These are phyloP conservation scores for Agonopterix heracliana DNA, from an alignment of 2,888 invertebrate genomes.

Conservation along the genomic window DNA sequence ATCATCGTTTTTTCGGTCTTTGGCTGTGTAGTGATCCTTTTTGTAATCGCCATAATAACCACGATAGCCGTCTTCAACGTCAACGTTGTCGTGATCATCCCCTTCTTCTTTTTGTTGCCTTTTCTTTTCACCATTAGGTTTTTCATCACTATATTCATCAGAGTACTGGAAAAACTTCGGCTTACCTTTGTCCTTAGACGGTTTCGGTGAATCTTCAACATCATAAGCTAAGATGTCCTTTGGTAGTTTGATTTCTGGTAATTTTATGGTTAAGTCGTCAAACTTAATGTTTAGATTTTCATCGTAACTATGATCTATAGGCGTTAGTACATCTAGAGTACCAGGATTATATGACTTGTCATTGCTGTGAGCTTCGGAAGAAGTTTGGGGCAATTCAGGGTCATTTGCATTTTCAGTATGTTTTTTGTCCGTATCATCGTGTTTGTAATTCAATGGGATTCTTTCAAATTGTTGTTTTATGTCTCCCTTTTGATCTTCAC, in stretches of 20 bases:
- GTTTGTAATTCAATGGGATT: conserved; percentile 63
- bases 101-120: conserved; percentile 13
- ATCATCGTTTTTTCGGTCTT: conserved; percentile 17
- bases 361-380: conserved; percentile 18
- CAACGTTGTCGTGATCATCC: conserved; percentile 22
- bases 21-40: conserved; percentile 24
- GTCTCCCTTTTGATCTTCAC: conserved; percentile 26
- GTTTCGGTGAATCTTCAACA: conserved; percentile 31
- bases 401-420: conserved; percentile 15
- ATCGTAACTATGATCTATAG: conserved; percentile 42
- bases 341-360: conserved; percentile 26
- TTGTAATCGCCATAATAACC: conserved; percentile 28
- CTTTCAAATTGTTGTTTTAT: conserved; percentile 67
- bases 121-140: conserved; percentile 7
- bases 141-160: conserved; percentile 20
- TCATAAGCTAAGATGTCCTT: conserved; percentile 59
- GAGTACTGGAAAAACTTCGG: conserved; percentile 31
- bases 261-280: conserved; percentile 52
- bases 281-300: conserved; percentile 60
- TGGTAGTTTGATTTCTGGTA: conserved; percentile 67
- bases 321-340: conserved; percentile 37
- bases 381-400: conserved; percentile 12
- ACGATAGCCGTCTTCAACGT: conserved; percentile 21
- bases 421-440: conserved; percentile 31
- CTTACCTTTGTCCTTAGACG: conserved; percentile 20